Evolutionary conservation across 2,113 vertebrate species (phyloP).

Genomic region (Sylvietta virens): DNA sequence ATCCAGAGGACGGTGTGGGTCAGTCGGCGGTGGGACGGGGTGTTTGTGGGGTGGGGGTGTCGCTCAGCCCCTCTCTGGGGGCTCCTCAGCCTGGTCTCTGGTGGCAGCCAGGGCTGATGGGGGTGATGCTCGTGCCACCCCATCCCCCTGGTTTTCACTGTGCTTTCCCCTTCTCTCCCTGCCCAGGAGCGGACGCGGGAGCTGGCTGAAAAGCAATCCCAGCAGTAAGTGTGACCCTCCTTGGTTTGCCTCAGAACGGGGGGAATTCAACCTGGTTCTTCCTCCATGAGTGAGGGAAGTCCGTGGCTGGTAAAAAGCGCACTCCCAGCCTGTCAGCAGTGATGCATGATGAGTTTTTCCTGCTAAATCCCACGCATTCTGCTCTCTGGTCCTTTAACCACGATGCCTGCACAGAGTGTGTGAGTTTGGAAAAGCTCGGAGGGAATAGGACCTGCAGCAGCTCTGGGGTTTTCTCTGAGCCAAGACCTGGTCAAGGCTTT

Average conservation of each 20-base stretch:
- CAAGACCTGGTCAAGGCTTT: not conserved
- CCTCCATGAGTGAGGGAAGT: not conserved
- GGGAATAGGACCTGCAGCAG: not conserved
- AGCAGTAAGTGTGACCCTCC: slow-evolving; percentile 82
- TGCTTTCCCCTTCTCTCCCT: slow-evolving; percentile 14
- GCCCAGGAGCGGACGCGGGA: slow-evolving; percentile 93
- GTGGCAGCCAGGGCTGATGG: not conserved
- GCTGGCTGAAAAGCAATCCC: slow-evolving; percentile 93
- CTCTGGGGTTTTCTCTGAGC: not conserved
- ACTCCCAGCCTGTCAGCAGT: not conserved
- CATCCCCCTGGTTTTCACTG: not conserved
- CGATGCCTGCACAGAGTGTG: fast-evolving
- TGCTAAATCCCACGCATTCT: not conserved
- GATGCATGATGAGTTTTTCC: not conserved
- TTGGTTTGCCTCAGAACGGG: not conserved
- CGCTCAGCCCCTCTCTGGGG: fast-evolving
- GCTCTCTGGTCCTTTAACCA: not conserved
- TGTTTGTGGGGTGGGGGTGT: not conserved
- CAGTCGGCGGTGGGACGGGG: slow-evolving; percentile 39
- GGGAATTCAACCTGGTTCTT: not conserved
- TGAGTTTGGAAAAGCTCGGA: not conserved
- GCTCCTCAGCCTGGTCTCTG: fast-evolving
- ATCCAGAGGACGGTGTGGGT: slow-evolving; percentile 92
- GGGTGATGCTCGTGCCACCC: not conserved
- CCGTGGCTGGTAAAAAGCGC: not conserved